Conservation (phyloP, 2,797 vertebrate genomes). For the Tauraco hartlaubi region DNA sequence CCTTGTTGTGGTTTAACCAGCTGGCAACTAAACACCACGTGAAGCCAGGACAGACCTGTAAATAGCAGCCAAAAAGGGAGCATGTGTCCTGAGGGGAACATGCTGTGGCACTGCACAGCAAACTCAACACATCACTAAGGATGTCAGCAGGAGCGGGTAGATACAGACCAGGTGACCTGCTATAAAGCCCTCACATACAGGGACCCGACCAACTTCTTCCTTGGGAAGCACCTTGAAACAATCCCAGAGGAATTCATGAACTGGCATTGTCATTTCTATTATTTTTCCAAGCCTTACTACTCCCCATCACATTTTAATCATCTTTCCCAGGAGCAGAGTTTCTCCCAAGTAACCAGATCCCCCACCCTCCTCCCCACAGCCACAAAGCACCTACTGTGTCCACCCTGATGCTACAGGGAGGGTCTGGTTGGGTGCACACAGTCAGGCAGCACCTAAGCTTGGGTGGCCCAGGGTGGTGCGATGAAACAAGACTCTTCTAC, state of each 20-base stretch:
- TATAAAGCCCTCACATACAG: background rate
- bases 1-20: no score
- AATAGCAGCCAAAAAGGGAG: background rate
- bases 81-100: accelerated
- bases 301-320: slow-evolving; percentile 24
- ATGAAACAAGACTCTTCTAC: slow-evolving; percentile 72
- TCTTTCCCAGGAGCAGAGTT: slow-evolving; percentile 46
- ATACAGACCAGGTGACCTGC: background rate
- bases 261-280: background rate
- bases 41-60: background rate
- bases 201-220: background rate
- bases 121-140: background rate
- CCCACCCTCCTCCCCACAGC: background rate
- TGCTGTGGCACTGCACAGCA: background rate
- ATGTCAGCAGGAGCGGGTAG: background rate
- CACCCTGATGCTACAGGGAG: slow-evolving; percentile 54
- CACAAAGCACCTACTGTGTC: slow-evolving; percentile 79
- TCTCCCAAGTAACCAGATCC: slow-evolving; percentile 77
- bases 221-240: slow-evolving; percentile 27
- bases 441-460: slow-evolving; percentile 71
- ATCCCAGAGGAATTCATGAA: slow-evolving; percentile 41
- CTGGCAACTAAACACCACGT: no score
- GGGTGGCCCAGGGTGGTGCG: slow-evolving; percentile 66
- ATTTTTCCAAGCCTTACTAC: background rate
- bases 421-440: background rate